Conservation (phyloP, 2,888 invertebrate species). For the Ophion obscuratus region DNA sequence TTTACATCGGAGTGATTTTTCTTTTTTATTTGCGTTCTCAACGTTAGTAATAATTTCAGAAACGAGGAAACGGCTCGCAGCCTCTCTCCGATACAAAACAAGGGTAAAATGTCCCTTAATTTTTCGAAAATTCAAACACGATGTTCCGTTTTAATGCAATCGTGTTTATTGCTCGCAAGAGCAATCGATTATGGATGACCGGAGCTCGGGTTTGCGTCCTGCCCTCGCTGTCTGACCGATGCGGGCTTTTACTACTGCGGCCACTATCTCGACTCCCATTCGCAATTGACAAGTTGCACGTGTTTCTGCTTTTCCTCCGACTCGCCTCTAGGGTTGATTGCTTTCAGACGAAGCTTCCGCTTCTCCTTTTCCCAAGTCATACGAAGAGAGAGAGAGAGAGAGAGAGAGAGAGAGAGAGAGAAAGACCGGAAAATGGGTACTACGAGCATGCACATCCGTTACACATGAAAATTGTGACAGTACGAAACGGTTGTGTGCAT, state of each 20-base stretch:
- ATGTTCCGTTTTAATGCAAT: neutral
- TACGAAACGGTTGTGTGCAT: too few relatives aligned
- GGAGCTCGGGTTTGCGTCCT: neutral
- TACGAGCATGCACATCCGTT: too few relatives aligned
- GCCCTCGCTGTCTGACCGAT: neutral
- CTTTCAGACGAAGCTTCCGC: neutral
- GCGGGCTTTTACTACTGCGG: neutral
- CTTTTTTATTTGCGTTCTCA: too few relatives aligned
- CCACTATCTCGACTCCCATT: neutral
- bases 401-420: neutral
- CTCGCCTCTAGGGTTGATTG: constrained; percentile 8
- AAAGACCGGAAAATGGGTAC: neutral
- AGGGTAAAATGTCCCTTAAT: neutral
- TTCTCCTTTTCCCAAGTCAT: neutral
- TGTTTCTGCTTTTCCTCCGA: neutral
- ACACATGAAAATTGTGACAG: too few relatives aligned
- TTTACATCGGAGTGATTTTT: too few relatives aligned
- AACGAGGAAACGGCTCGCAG: neutral
- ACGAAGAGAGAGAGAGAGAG: neutral
- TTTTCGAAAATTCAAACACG: neutral
- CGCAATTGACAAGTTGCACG: constrained; percentile 25
- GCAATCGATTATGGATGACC: neutral
- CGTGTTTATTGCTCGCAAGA: neutral
- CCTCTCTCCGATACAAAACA: neutral
- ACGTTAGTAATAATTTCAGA: neutral